A percentile compares a stretch with the other conserved stretches of the same genome.
These are phyloP conservation scores for Hirundichthys speculiger DNA, from an alignment of 2,113 vertebrate species.

Conservation along the genomic window DNA sequence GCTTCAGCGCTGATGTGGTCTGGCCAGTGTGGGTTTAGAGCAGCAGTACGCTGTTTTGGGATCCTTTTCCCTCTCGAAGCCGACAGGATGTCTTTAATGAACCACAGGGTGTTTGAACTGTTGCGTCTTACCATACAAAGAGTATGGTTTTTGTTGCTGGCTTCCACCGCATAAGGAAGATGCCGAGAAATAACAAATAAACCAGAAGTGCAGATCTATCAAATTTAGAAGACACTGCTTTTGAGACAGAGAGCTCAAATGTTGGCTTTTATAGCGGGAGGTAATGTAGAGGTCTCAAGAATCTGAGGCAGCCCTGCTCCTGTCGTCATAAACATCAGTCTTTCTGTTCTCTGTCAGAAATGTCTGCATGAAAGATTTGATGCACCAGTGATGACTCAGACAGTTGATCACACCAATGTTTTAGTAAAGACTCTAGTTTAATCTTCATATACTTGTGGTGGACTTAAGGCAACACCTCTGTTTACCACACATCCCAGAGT, in stretches of 20 bases:
- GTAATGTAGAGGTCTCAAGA: conserved; percentile 28
- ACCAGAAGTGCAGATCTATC: conserved; percentile 30
- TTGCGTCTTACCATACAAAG: conserved; percentile 55
- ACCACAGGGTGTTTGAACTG: conserved; percentile 72
- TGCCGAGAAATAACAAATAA: conserved; percentile 46
- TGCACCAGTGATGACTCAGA: conserved; percentile 29
- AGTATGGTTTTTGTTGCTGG: conserved; percentile 29
- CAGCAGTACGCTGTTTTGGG: conserved; percentile 51
- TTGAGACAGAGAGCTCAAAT: conserved; percentile 44
- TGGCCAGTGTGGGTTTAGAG: conserved; percentile 64
- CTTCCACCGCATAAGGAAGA: conserved; percentile 42
- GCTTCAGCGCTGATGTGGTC: conserved; percentile 66
- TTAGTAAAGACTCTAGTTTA: conserved; percentile 10
- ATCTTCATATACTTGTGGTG: conserved; percentile 25
- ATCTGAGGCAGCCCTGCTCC: conserved; percentile 22
- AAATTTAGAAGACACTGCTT: conserved; percentile 45
- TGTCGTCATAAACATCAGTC: conserved; percentile 26
- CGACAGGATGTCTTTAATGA: conserved; percentile 77
- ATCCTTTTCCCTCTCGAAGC: conserved; percentile 47
- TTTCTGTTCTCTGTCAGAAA: background rate
- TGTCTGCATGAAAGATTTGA: background rate
- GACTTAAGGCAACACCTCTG: conserved; percentile 32
- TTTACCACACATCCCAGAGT: conserved; percentile 35
- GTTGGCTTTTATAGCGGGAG: conserved; percentile 28
- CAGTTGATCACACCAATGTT: conserved; percentile 15